These are phyloP conservation scores for Apogon hyalosoma DNA, from an alignment of 2,797 vertebrate genomes.

Conservation along the genomic window DNA sequence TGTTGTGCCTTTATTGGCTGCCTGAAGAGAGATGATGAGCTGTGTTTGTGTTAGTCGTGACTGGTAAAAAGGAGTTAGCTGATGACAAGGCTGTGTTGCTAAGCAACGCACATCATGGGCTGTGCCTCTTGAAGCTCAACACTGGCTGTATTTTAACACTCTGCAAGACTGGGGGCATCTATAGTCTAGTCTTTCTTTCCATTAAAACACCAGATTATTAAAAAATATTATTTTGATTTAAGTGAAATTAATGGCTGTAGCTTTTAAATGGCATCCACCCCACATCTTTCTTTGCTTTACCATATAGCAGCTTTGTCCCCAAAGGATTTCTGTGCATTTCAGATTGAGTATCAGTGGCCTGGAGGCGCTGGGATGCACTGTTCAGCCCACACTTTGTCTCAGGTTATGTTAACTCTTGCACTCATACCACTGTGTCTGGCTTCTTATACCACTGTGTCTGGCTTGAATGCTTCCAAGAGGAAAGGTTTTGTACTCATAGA, in stretches of 20 bases:
- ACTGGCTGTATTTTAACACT: conserved; percentile 78
- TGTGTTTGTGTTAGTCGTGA: conserved; percentile 92
- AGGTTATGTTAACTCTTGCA: conserved; percentile 61
- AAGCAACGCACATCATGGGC: conserved; percentile 87
- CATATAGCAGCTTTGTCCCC: conserved; percentile 36
- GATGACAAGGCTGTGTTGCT: conserved; percentile 91
- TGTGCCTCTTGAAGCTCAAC: conserved; percentile 86
- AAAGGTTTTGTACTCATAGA: conserved; percentile 29
- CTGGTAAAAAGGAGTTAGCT: conserved; percentile 91
- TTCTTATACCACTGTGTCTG: conserved; percentile 51
- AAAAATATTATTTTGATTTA: conserved; percentile 5
- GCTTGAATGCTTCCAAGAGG: conserved; percentile 34
- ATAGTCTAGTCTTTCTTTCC: conserved; percentile 51
- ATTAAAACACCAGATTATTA: conserved; percentile 23
- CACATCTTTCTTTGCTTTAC: conserved; percentile 22
- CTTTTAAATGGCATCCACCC: conserved; percentile 15
- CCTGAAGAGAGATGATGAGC: conserved; percentile 81
- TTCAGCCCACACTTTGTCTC: conserved; percentile 66
- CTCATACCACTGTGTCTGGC: conserved; percentile 52
- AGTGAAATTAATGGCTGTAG: conserved; percentile 2
- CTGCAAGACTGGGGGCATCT: conserved; percentile 72
- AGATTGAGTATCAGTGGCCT: conserved; percentile 53
- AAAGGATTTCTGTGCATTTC: conserved; percentile 39
- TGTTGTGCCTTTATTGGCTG: conserved; percentile 80
- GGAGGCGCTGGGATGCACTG: conserved; percentile 60